phyloP scores from a whole-genome alignment of 2,888 invertebrate species.

The Diaperis boleti region DNA sequence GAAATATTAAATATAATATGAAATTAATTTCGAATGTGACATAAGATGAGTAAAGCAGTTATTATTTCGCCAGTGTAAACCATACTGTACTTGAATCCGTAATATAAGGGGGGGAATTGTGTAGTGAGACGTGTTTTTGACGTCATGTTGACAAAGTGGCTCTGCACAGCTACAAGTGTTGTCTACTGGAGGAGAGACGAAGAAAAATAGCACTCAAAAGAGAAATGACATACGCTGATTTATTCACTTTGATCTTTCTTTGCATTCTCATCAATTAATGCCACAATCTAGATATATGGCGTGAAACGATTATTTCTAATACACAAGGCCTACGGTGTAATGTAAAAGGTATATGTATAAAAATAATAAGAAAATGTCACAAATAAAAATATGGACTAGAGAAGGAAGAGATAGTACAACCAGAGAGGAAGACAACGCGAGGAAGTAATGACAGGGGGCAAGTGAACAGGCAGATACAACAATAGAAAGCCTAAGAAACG shows the following conservation, averaged over 20 bases:
- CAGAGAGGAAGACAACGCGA: too few species aligned
- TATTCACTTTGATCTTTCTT: slow-evolving; percentile 45
- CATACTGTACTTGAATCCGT: slow-evolving; percentile 15
- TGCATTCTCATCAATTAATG: slow-evolving; percentile 44
- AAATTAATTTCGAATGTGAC: too few species aligned
- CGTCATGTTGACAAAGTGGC: slow-evolving; percentile 35
- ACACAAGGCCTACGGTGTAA: slow-evolving; percentile 14
- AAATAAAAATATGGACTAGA: too few species aligned
- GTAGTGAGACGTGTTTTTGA: slow-evolving; percentile 26
- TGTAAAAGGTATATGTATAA: too few species aligned
- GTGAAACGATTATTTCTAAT: slow-evolving; percentile 29
- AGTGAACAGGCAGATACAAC: too few species aligned
- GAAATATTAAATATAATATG: too few species aligned
- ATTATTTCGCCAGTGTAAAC: too few species aligned
- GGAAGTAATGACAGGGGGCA: too few species aligned
- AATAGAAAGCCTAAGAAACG: too few species aligned
- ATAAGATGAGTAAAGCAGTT: too few species aligned
- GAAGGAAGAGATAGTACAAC: too few species aligned
- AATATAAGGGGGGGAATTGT: slow-evolving; percentile 20
- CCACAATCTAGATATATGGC: slow-evolving; percentile 32
- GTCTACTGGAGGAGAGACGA: slow-evolving; percentile 18
- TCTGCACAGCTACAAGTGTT: slow-evolving; percentile 32
- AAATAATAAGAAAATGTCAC: too few species aligned
- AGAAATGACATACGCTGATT: slow-evolving; percentile 43
- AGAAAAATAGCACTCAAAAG: slow-evolving; percentile 12